These are phyloP conservation scores for Charaxes varanes DNA, from an alignment of 1,140 invertebrate species.

Conservation along the genomic window DNA sequence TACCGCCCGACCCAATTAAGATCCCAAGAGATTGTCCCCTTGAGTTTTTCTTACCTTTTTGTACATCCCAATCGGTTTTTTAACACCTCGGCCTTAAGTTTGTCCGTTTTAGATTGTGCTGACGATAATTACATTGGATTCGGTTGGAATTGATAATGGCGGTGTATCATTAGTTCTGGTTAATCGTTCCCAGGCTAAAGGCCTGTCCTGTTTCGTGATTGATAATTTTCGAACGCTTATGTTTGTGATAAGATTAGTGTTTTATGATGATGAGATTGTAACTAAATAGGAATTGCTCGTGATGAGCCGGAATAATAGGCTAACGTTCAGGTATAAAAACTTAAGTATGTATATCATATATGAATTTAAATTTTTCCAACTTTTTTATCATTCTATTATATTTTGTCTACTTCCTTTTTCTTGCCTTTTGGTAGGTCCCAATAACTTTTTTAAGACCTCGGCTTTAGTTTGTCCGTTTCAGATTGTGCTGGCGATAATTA, in stretches of 20 bases:
- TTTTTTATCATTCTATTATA: no score
- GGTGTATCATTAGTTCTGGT: conserved; percentile 39
- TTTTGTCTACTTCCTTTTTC: no score
- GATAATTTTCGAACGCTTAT: no score
- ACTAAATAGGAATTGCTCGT: no score
- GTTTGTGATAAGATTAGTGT: no score
- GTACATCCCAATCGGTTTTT: conserved; percentile 41
- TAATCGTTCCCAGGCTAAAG: conserved; percentile 10
- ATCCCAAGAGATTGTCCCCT: conserved; percentile 52
- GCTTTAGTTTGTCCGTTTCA: conserved; percentile 20
- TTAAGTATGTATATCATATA: no score
- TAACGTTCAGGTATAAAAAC: no score
- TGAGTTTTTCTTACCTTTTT: conserved; percentile 31
- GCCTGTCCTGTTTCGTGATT: no score
- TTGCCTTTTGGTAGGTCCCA: conserved; percentile 34
- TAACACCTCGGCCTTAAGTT: conserved; percentile 37
- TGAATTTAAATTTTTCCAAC: no score
- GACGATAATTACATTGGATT: conserved; percentile 38
- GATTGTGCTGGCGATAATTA: conserved; percentile 40
- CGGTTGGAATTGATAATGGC: conserved; percentile 41
- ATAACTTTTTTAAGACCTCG: conserved; percentile 50
- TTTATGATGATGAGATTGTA: no score
- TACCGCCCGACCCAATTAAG: conserved; percentile 54
- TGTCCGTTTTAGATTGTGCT: conserved; percentile 28
- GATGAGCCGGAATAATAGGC: no score